A percentile compares a stretch with the other conserved stretches of the same genome.
Evolutionary conservation across 2,888 invertebrate genomes (phyloP).

Genomic region (Phortica okadai): DNA sequence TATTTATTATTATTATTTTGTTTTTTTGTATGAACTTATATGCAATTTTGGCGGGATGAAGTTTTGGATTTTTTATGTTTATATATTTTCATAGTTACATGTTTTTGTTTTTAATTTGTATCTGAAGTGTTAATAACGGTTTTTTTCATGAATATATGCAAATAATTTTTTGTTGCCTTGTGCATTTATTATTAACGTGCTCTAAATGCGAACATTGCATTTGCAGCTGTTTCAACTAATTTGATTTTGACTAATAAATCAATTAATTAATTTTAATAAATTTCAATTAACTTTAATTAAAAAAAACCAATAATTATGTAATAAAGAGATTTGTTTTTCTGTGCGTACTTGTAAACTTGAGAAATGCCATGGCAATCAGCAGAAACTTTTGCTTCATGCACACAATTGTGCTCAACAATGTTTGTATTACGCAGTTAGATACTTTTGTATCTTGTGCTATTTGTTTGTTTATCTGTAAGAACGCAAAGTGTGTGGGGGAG

Average conservation of each 20-base stretch:
- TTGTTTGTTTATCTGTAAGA: neutral
- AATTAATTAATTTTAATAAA: constrained; percentile 9
- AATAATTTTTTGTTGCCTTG: neutral
- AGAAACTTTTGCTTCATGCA: neutral
- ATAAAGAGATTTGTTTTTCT: neutral
- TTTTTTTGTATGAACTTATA: constrained; percentile 47
- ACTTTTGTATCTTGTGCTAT: neutral
- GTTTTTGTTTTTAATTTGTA: constrained; percentile 14
- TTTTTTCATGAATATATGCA: too few species aligned
- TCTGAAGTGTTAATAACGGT: neutral
- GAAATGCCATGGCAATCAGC: constrained; percentile 1
- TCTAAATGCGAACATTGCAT: constrained; percentile 42
- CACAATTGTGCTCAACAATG: neutral
- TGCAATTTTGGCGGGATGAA: constrained; percentile 58
- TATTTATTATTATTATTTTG: constrained; percentile 38
- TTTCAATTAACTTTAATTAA: constrained; percentile 7
- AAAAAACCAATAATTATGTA: neutral
- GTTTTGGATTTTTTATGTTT: constrained; percentile 28
- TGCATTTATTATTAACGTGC: constrained; percentile 3
- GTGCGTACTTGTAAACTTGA: neutral
- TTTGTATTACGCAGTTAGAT: neutral
- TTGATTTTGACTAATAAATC: constrained; percentile 27
- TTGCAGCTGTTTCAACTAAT: constrained; percentile 25
- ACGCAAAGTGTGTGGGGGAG: neutral
- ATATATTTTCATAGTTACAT: constrained; percentile 34